Evolutionary conservation across 1,140 invertebrate genomes (phyloP).

Genomic region (Nasonia giraulti): DNA sequence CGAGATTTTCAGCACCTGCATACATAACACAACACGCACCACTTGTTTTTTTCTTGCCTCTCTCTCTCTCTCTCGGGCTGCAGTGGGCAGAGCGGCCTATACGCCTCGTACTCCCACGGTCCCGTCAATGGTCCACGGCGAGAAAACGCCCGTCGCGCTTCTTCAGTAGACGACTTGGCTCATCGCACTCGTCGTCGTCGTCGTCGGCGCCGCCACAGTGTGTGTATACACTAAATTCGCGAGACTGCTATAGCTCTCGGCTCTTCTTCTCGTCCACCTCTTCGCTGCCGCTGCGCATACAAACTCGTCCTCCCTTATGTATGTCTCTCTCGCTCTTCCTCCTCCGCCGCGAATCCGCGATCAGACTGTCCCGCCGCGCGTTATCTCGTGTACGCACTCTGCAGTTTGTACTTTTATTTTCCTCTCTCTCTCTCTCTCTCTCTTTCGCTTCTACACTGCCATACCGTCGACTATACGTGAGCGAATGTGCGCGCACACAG

Average conservation of each 20-base stretch:
- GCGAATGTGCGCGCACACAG: not conserved
- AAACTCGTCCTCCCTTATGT: conserved; percentile 1
- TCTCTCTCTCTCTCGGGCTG: not conserved
- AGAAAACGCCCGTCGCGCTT: conserved; percentile 48
- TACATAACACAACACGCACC: conserved; percentile 31
- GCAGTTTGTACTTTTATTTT: not conserved
- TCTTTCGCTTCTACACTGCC: not conserved
- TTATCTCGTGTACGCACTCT: not conserved
- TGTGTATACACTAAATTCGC: not conserved
- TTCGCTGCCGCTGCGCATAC: conserved; percentile 27
- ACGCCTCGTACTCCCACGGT: conserved; percentile 17
- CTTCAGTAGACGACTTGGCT: conserved; percentile 24
- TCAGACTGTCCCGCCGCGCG: not conserved
- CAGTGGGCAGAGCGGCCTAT: no score
- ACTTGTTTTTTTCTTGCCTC: conserved; percentile 39
- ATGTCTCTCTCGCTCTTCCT: conserved; percentile 15
- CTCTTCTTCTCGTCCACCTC: not conserved
- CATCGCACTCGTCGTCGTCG: conserved; percentile 29
- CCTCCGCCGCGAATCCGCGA: not conserved
- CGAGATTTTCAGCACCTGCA: conserved; percentile 25
- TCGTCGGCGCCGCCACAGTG: not conserved
- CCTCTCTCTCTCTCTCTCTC: conserved; percentile 2
- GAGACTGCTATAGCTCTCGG: not conserved
- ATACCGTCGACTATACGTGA: not conserved
- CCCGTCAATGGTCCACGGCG: no score